Base-by-base conservation (phyloP, 2,797 vertebrate genomes). In the Epinephelus awoara region DNA sequence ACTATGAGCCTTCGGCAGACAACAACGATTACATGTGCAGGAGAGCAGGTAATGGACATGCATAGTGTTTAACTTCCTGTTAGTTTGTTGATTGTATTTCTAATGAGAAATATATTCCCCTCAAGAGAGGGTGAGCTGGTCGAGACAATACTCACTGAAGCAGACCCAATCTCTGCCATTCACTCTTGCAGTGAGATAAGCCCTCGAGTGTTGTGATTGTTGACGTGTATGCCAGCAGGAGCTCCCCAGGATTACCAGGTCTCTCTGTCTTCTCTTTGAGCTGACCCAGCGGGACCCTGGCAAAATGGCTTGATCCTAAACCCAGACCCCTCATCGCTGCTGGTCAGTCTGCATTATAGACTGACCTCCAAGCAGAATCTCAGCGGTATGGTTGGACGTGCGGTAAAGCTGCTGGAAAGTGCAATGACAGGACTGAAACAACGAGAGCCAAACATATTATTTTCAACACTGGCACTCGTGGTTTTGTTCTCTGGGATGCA, bases 251-350 rank as follows among this genome's bases (percentile, higher is more conserved):
- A 90, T 89, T 88, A 88, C 61, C 1, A 19, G 57, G 68, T 82
- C 75, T 59, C 67, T 34, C 56, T 17, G 66, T 79, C 85, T 90
- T 64, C 83, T 75, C 67, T 87, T 85, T 84, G 70, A 85, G 64
- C 76, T 68, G 80, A 90, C 83, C 83, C 82, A 55, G 54, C 17
- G 10, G 65, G 73, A 80, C 79, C 67, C 23, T 5, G 19, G 73
- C 42, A 84, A 87, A 90, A 91, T 73, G 80, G 77, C 88, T 89
- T 87, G 88, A 91, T 84, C 84, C 81, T 59, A 64, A 82, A 89
- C 61, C 58, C 5, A 49, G 50, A 78, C 81, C 70, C 67, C 67
- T 79, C 78, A 82, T 77, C 77, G 29, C 74, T 19, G 71, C 80
- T 21, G 82, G 78, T 65, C 82, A 77, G 77, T 49, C 57, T 54